Base-by-base conservation (phyloP, 2,797 vertebrate genomes). In the Pipistrellus pipistrellus region DNA sequence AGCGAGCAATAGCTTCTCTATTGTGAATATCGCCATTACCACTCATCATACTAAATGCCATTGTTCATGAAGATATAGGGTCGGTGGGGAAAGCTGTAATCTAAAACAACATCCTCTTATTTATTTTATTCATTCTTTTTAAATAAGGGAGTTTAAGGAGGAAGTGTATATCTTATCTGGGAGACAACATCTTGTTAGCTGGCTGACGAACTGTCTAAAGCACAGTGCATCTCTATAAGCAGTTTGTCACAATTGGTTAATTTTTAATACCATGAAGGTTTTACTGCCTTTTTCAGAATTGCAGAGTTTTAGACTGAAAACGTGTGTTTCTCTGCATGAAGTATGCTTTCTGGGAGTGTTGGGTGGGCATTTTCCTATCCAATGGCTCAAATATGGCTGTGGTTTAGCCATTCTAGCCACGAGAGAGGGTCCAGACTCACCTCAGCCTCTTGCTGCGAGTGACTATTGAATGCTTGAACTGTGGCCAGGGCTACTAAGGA, bases 161-260 rank as follows among this genome's bases (percentile, higher is more conserved):
- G 82, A 88, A 88, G 35, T 75, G 48, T 27, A 57, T 7, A 23
- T 85, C 68, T 94, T 95, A 83, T 88, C 76, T 53, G 13, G 44
- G 21, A 75, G 86, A 91, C 57, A 93, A 38, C n/a, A 59, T 68
- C 64, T 7, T 38, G 53, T 77, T 77, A 92, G 85, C n/a, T 93
- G 85, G 17, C 93, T 84, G 66, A 91, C 53, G 44, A 85, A 57
- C 80, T 86, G 57, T 80, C 87, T 71, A 46, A 38, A 85, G 87
- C 95, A 90, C n/a, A 92, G 27, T 88, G 51, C n/a, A 32, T 87
- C 69, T 94, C 32, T 87, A 41, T 72, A 90, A 94, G 78, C 53
- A 80, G 55, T 96, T 95, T 95, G 94, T 96, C 91, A 92, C 87
- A 90, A 77, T 59, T 85, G 53, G 35, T 84, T 95, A 93, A 85